A percentile compares a stretch with the other conserved stretches of the same genome.
phyloP scores from a whole-genome alignment of 2,888 invertebrate genomes.

The Andrena hattorfiana region DNA sequence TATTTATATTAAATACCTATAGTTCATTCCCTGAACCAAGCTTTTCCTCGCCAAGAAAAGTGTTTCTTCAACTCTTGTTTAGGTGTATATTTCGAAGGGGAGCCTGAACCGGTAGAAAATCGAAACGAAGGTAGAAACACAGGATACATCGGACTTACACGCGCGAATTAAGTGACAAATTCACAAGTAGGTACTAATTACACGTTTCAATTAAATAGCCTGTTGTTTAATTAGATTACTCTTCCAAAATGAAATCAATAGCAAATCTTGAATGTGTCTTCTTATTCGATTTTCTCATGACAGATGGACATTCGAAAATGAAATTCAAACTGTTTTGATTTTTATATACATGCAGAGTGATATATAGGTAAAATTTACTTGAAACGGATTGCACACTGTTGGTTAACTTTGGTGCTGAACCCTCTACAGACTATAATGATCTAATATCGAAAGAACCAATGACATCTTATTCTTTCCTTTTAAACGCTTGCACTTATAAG shows the following conservation, averaged over 20 bases:
- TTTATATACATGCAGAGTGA: neutral
- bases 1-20: slow-evolving; percentile 46
- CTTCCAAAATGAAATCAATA: neutral
- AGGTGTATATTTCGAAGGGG: slow-evolving; percentile 18
- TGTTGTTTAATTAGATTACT: neutral
- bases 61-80: slow-evolving; percentile 30
- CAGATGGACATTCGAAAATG: neutral
- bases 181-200: neutral
- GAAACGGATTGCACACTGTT: too few relatives aligned
- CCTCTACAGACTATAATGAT: neutral
- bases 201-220: neutral
- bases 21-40: slow-evolving; percentile 31
- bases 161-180: neutral
- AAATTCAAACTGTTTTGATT: neutral
- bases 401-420: neutral
- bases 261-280: neutral
- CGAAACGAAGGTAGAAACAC: slow-evolving; percentile 2
- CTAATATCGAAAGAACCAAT: neutral
- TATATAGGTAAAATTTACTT: neutral
- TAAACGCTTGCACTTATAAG: neutral
- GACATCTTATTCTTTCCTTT: neutral
- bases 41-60: slow-evolving; percentile 15
- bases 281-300: neutral
- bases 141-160: neutral
- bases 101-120: slow-evolving; percentile 9